A percentile compares a stretch with the other conserved stretches of the same genome.
Evolutionary conservation across 2,113 vertebrate species (phyloP).

Genomic region (Nycticebus coucang): DNA sequence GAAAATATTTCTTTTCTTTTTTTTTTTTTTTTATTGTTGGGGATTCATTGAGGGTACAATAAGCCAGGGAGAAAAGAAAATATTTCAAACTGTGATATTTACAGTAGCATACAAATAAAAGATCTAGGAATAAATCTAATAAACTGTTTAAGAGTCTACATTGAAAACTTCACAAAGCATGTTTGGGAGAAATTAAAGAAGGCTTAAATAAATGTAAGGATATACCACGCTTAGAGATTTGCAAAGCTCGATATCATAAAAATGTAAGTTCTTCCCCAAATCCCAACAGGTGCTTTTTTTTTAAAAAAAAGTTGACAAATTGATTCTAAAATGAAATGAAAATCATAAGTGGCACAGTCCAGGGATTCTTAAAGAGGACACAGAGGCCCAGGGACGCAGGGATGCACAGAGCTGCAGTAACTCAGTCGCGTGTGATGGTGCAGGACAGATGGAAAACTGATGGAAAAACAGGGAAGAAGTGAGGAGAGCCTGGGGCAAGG

Average conservation of each 20-base stretch:
- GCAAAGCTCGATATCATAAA: neutral
- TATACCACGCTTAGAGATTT: neutral
- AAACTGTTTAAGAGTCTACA: neutral
- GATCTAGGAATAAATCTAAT: neutral
- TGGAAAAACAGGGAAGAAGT: no score
- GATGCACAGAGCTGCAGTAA: accelerated
- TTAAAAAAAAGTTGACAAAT: neutral
- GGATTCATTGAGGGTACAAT: no score
- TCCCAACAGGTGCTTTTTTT: neutral
- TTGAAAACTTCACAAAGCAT: neutral
- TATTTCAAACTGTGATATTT: neutral
- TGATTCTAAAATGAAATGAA: neutral
- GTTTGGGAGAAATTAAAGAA: neutral
- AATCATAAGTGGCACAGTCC: neutral
- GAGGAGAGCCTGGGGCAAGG: no score
- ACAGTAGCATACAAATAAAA: neutral
- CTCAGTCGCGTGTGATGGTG: no score
- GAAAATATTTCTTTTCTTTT: neutral
- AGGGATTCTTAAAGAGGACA: neutral
- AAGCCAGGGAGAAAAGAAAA: no score
- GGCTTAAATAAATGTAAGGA: neutral
- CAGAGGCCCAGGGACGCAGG: accelerated
- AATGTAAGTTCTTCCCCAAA: neutral
- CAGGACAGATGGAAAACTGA: no score
- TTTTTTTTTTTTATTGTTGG: no score